phyloP scores from a whole-genome alignment of 2,888 invertebrate genomes.

The Julus scandinavius region DNA sequence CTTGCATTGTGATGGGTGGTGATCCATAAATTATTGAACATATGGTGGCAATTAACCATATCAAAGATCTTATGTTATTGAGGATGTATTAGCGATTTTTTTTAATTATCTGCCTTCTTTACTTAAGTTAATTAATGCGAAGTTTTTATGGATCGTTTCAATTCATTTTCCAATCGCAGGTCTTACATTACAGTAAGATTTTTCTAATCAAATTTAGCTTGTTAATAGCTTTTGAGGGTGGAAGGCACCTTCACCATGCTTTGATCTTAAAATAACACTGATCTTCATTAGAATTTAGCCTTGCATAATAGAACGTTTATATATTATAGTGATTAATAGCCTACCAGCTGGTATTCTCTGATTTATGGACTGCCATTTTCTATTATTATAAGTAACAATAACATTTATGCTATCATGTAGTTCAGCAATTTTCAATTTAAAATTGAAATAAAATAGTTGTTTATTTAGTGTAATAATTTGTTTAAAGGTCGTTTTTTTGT shows the following conservation, averaged over 20 bases:
- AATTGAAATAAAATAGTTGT: constrained; percentile 31
- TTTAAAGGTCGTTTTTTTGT: constrained; percentile 22
- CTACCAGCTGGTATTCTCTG: background rate
- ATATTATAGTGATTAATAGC: background rate
- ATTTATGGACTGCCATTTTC: constrained; percentile 42
- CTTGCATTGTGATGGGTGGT: constrained; percentile 1
- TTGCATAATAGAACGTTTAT: background rate
- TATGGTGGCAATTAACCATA: constrained; percentile 8
- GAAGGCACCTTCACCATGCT: background rate
- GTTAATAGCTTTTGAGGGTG: background rate
- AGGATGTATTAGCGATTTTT: background rate
- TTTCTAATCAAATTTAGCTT: constrained; percentile 15
- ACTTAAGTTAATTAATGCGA: constrained; percentile 23
- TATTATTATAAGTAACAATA: background rate
- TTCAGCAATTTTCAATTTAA: background rate
- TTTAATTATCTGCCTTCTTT: background rate
- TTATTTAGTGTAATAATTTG: constrained; percentile 13
- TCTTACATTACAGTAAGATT: constrained; percentile 1
- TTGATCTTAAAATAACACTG: constrained; percentile 30
- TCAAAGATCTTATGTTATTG: background rate
- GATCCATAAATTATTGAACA: constrained; percentile 13
- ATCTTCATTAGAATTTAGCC: background rate
- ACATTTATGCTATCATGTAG: background rate
- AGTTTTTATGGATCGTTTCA: constrained; percentile 7
- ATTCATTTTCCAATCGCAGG: background rate